Evolutionary conservation across 2,797 vertebrate genomes (phyloP), one percentile per base, ranked within the genome.

Genomic region (Mormyrops boulengeri): DNA sequence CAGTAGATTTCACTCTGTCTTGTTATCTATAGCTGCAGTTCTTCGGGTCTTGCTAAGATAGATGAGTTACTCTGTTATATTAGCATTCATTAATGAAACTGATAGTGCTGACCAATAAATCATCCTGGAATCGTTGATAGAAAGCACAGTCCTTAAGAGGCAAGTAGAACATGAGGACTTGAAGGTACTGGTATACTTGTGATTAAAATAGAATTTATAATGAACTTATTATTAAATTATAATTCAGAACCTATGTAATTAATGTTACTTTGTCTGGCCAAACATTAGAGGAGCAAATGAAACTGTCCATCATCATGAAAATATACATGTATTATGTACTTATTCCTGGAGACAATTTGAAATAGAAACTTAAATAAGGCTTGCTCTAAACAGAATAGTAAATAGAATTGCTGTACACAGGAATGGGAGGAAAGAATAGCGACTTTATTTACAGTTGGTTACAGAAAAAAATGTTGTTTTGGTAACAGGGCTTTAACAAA

Each of bases 1-100:
- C 38, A 14, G 12, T 44, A 30, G 17, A 26, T 73, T 60, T 44
- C 47, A 38, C 41, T 49, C 34, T 89, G 77, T 34, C 53, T 53
- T 73, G 82, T 91, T 94, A 93, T 93, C 91, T 90, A 89, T 91
- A 91, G 90, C 91, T 91, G 82, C 86, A 89, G 90, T 92, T 90
- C 87, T 93, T 88, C 14, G 88, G 92, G 38, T 93, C 91, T 90
- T 69, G 44, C 89, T 57, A 91, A 90, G 92, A 93, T 91, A 85
- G 90, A 92, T 90, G 93, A 92, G 89, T 90, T 92, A 94, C 94
- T 92, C 89, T 94, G 94, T 93, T 94, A 92, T 95, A 95, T 94
- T 93, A 88, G 52, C 38, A 69, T 73, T 88, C 41, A 50, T 88
- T 90, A 88, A 89, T 91, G 90, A 93, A 93, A 93, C 91, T 93